These are phyloP conservation scores for Neosilurus mollespiculum DNA, from an alignment of 2,797 vertebrate species.

Conservation along the genomic window DNA sequence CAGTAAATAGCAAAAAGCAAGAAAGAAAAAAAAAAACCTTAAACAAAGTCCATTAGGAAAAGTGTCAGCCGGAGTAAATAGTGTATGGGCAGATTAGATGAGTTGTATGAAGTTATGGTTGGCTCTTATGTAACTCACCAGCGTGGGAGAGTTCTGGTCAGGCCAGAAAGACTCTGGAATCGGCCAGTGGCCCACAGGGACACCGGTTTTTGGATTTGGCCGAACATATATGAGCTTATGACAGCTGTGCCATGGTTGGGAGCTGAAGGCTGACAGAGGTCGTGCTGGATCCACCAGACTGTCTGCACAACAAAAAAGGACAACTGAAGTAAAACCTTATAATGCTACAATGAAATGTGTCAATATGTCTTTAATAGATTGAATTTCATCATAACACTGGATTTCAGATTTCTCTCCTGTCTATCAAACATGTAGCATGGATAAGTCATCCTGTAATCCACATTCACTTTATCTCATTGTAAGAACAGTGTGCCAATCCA, in stretches of 20 bases:
- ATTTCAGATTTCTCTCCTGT: neutral
- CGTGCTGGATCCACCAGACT: constrained; percentile 80
- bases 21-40: constrained; percentile 19
- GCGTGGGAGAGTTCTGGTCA: constrained; percentile 93
- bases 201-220: constrained; percentile 94
- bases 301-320: constrained; percentile 69
- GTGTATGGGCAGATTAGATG: neutral
- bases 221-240: constrained; percentile 98
- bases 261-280: constrained; percentile 79
- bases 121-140: constrained; percentile 77
- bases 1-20: neutral
- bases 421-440: neutral
- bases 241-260: constrained; percentile 93
- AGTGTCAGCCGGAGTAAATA: neutral
- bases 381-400: neutral
- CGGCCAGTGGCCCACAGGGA: constrained; percentile 97
- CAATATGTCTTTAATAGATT: neutral
- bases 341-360: neutral
- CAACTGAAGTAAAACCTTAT: neutral
- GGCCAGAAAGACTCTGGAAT: constrained; percentile 99
- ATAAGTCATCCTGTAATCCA: neutral
- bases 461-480: neutral
- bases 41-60: constrained; percentile 9
- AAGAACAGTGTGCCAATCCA: neutral
- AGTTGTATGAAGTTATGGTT: constrained; percentile 8